Conservation (phyloP, 2,113 vertebrate species). For the Brachirus orientalis region DNA sequence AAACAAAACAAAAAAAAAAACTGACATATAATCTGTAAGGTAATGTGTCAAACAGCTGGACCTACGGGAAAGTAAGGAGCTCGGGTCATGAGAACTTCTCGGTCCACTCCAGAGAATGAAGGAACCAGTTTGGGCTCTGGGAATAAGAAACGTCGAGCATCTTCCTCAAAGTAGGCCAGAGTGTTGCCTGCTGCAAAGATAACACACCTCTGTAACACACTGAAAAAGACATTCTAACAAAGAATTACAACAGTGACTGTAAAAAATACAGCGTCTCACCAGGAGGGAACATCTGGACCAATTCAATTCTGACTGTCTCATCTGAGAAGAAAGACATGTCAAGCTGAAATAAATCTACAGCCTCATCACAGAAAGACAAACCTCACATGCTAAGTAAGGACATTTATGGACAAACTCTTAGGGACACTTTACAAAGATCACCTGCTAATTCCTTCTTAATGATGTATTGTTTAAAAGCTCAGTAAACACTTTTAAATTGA, state of each 20-base stretch:
- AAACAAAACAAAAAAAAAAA: background rate
- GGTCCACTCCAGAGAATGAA: conserved; percentile 71
- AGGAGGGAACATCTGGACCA: conserved; percentile 83
- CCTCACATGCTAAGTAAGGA: no score
- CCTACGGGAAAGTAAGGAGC: conserved; percentile 79
- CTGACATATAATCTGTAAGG: background rate
- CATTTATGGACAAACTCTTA: no score
- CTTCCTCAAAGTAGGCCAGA: conserved; percentile 82
- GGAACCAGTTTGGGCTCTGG: conserved; percentile 83
- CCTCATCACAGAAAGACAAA: background rate
- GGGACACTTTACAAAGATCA: no score
- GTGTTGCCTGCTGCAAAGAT: conserved; percentile 65
- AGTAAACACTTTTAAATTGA: no score
- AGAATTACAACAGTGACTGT: background rate
- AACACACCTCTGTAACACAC: no score
- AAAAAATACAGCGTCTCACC: conserved; percentile 55
- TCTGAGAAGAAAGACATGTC: conserved; percentile 48
- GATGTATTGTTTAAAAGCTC: no score
- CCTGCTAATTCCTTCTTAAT: no score
- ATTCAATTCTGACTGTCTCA: conserved; percentile 79
- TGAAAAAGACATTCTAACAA: background rate
- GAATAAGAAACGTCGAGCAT: conserved; percentile 83
- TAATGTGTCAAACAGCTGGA: background rate
- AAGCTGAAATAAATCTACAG: background rate
- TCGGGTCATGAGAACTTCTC: conserved; percentile 84